Conservation (phyloP, 1,140 invertebrate genomes). For the Listronotus oregonensis region DNA sequence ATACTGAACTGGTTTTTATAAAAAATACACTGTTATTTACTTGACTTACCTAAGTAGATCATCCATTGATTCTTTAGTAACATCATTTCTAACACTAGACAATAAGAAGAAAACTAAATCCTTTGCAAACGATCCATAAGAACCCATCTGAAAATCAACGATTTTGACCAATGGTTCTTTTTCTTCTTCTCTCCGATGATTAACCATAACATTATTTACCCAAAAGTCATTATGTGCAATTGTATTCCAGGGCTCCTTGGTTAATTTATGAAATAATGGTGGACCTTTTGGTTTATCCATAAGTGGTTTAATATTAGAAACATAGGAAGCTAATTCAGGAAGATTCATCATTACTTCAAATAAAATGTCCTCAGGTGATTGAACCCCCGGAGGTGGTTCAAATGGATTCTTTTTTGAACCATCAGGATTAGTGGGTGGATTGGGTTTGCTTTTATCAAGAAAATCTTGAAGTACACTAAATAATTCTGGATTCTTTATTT, state of each 20-base stretch:
- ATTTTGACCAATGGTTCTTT: slow-evolving; percentile 61
- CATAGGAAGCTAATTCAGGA: neutral
- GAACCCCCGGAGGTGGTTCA: neutral
- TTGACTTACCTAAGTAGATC: slow-evolving; percentile 53
- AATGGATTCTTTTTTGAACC: too few relatives aligned
- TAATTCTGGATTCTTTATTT: slow-evolving; percentile 57
- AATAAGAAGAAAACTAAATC: slow-evolving; percentile 66
- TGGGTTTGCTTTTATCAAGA: slow-evolving; percentile 33
- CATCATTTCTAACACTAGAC: slow-evolving; percentile 57
- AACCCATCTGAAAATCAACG: slow-evolving; percentile 67
- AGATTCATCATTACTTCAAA: neutral
- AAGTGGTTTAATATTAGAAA: slow-evolving; percentile 3
- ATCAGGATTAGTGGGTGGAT: neutral
- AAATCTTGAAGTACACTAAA: slow-evolving; percentile 56
- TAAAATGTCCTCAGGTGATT: neutral
- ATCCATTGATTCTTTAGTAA: slow-evolving; percentile 56
- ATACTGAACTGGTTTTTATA: too few relatives aligned
- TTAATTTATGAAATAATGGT: neutral
- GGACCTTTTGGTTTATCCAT: neutral
- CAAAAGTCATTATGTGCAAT: slow-evolving; percentile 66
- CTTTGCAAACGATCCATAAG: slow-evolving; percentile 59
- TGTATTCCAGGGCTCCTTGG: slow-evolving; percentile 57
- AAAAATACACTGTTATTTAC: too few relatives aligned
- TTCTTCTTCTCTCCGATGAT: slow-evolving; percentile 31
- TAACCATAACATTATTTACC: slow-evolving; percentile 65